phyloP scores from a whole-genome alignment of 2,113 vertebrate species.

The Pollimyrus isidori region DNA sequence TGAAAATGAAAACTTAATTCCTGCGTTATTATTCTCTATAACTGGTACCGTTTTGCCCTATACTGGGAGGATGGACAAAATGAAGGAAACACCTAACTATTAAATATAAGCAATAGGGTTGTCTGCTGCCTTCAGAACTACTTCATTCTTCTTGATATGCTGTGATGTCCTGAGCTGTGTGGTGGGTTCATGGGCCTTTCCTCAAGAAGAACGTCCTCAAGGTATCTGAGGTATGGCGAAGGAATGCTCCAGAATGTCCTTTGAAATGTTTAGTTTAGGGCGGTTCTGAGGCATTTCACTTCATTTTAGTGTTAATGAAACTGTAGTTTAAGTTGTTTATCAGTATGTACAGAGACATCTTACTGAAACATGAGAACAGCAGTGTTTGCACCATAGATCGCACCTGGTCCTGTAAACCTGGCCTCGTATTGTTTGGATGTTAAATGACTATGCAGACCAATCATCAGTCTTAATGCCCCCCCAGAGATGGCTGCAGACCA shows the following conservation, averaged over 20 bases:
- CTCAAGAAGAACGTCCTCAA: neutral
- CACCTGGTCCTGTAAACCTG: neutral
- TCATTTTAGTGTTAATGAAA: neutral
- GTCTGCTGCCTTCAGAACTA: neutral
- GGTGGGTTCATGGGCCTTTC: neutral
- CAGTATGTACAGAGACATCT: neutral
- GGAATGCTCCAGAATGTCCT: neutral
- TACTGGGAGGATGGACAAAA: neutral
- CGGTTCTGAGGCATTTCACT: neutral
- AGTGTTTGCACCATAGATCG: neutral
- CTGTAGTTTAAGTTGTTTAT: neutral
- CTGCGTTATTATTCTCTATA: neutral
- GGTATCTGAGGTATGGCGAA: neutral
- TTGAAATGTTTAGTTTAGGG: neutral
- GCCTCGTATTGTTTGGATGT: neutral
- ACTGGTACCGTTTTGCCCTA: neutral
- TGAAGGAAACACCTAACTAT: neutral
- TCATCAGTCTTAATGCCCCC: neutral
- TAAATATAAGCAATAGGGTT: neutral
- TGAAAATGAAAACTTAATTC: neutral
- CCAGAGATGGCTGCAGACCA: neutral
- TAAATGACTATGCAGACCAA: neutral
- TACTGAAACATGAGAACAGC: neutral
- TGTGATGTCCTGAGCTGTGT: neutral
- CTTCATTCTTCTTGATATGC: neutral